These are phyloP conservation scores for Pholis gunnellus DNA, from an alignment of 2,113 vertebrate species.

Conservation along the genomic window DNA sequence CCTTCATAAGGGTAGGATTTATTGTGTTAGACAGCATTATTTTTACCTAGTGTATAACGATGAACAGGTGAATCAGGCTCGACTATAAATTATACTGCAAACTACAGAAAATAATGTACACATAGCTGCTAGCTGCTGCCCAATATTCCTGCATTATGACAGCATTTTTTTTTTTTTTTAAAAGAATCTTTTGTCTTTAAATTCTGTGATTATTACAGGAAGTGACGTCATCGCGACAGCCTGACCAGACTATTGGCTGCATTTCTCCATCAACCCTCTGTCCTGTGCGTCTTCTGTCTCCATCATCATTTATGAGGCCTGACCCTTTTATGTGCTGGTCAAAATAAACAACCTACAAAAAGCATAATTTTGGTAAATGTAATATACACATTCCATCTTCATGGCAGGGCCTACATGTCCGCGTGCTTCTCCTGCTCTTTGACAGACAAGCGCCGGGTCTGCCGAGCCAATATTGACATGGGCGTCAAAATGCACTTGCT, in stretches of 20 bases:
- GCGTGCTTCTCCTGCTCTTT: background rate
- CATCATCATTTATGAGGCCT: conserved; percentile 45
- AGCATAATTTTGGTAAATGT: too few relatives aligned
- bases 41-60: background rate
- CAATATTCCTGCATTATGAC: background rate
- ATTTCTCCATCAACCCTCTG: conserved; percentile 14
- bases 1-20: background rate
- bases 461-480: conserved; percentile 72
- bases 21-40: background rate
- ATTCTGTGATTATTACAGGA: background rate
- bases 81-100: too few relatives aligned
- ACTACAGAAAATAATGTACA: background rate
- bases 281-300: conserved; percentile 9
- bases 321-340: background rate
- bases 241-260: conserved; percentile 9
- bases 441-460: background rate
- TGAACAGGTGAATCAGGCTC: background rate
- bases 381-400: background rate
- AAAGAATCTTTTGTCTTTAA: background rate
- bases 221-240: conserved; percentile 43
- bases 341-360: background rate
- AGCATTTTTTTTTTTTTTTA: too few relatives aligned
- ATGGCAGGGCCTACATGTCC: background rate
- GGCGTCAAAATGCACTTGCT: conserved; percentile 75
- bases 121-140: background rate